Percentiles rank a stretch among this genome's conserved stretches.
Evolutionary conservation across 2,113 vertebrate species (phyloP).

Genomic region (Hylia prasina): DNA sequence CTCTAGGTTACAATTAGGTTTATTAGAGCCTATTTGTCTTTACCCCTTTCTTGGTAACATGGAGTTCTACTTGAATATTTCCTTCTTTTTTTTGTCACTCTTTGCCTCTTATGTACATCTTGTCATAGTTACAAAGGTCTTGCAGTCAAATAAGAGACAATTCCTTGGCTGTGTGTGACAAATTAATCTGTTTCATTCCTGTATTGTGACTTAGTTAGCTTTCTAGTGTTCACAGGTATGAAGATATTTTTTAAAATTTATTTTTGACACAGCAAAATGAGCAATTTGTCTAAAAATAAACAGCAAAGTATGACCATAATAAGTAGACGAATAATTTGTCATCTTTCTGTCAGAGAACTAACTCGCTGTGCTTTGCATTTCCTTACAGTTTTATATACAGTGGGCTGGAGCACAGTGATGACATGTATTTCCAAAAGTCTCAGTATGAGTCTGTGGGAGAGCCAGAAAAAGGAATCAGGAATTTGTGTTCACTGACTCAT

Average conservation of each 20-base stretch:
- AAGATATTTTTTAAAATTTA: not conserved
- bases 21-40: not conserved
- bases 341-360: not conserved
- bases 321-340: slow-evolving; percentile 1
- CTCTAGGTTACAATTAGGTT: not conserved
- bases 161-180: not conserved
- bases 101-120: not conserved
- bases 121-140: not conserved
- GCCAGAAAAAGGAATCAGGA: not conserved
- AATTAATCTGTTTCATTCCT: not conserved
- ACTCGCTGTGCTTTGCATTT: not conserved
- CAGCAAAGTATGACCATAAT: not conserved
- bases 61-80: not conserved
- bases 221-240: not conserved
- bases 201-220: not conserved
- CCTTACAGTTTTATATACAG: not conserved
- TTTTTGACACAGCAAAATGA: not conserved
- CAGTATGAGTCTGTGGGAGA: not conserved
- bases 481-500: not conserved
- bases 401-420: not conserved
- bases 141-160: not conserved
- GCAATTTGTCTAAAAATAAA: slow-evolving; percentile 16
- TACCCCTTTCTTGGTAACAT: not conserved
- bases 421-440: not conserved
- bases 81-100: not conserved